A percentile compares a stretch with the other conserved stretches of the same genome.
Conservation (phyloP, 64 coral and sea anemone genomes). For the Montipora foliosa region DNA sequence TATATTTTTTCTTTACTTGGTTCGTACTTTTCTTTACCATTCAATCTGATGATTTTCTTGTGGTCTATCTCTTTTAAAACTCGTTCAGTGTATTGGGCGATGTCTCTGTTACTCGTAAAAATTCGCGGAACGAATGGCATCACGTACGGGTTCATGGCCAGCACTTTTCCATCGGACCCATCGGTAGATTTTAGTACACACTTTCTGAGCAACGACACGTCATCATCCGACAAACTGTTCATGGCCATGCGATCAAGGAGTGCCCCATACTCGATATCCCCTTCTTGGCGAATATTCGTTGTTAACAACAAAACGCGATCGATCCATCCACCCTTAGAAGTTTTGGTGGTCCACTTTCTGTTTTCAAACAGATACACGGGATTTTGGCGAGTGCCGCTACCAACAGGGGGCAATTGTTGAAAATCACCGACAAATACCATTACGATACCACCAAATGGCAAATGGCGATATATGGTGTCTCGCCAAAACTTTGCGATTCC, state of each 20-base stretch:
- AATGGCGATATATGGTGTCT: neutral
- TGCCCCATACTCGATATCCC: neutral
- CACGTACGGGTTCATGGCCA: neutral
- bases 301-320: neutral
- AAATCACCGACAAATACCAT: slow-evolving; percentile 10
- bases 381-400: neutral
- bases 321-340: neutral
- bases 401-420: neutral
- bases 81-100: neutral
- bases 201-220: neutral
- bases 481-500: neutral
- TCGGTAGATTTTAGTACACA: neutral
- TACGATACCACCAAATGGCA: neutral
- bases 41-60: neutral
- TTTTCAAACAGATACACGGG: neutral
- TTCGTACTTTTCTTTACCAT: neutral
- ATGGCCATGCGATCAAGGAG: neutral
- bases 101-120: neutral
- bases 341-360: neutral
- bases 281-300: neutral
- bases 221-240: neutral
- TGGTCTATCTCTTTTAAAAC: neutral
- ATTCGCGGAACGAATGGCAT: neutral
- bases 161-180: neutral
- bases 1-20: neutral